Evolutionary conservation across 2,888 invertebrate genomes (phyloP), one percentile per base, ranked within the genome.

Genomic region (Athetis lepigone): DNA sequence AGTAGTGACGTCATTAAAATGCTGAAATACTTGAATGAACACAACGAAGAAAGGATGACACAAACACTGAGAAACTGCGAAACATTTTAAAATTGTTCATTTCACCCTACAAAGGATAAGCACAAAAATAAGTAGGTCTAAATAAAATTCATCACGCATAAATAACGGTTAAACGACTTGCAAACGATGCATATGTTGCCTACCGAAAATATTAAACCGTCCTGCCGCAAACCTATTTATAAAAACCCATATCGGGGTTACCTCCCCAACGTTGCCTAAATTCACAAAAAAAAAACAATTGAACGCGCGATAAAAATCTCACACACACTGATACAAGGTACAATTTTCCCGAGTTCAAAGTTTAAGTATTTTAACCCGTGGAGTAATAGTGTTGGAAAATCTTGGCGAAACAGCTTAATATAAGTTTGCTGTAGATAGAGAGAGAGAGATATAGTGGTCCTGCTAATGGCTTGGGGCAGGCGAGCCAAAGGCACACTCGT

Each of bases 401-500:
- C 87, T 83, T 88, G 82, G 82, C 77, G 85, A 85, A 88, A 91
- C 81, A 85, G 87, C 83, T 77, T 86, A 83, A 86, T 85, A 77
- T 75, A 80, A 82, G 68, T 76, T 69, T 60, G 68, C 70, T 68
- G 63, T 70, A 65, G 85, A 80, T 70, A 75, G 81, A 90, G 74
- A 72, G 85, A 82, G 91, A 89, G 80, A 83, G 84, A 81, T 81
- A 80, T 81, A 87, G 84, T 77, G 80, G 87, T 88, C 87, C 89
- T 87, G 86, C 89, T 92, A 91, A 91, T 91, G 88, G 91, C 85
- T 81, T 68, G 81, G 79, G 84, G 87, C 88, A 84, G 84, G 80
- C 85, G 81, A 88, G 87, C 87, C 88, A 88, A 89, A 88, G 88
- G 87, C 86, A 80, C 81, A 84, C 90, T 89, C 88, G 86, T 90